phyloP scores from a whole-genome alignment of 2,888 invertebrate species.

The Polydesmus complanatus region DNA sequence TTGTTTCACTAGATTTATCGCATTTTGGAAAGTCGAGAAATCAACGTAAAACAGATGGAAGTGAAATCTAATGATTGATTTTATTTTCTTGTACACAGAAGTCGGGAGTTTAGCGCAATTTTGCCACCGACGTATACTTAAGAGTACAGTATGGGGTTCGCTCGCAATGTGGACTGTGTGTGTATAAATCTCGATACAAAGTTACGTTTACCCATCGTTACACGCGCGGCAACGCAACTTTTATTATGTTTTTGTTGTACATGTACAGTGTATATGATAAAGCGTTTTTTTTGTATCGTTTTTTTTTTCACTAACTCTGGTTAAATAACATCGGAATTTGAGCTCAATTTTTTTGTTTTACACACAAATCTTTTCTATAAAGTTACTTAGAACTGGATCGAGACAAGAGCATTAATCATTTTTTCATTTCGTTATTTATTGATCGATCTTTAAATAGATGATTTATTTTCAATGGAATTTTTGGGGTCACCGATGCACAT shows the following conservation, averaged over 20 bases:
- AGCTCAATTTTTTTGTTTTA: neutral
- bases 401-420: neutral
- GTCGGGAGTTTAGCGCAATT: neutral
- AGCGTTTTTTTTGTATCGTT: neutral
- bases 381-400: neutral
- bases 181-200: neutral
- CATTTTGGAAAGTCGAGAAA: neutral
- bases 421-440: neutral
- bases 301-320: neutral
- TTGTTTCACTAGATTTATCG: neutral
- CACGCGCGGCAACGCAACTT: neutral
- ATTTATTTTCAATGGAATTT: neutral
- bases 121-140: neutral
- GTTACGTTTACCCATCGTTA: too few relatives aligned
- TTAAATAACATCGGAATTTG: neutral
- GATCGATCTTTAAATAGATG: neutral
- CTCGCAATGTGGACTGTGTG: neutral
- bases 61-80: neutral
- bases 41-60: neutral
- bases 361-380: neutral
- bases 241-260: too few relatives aligned
- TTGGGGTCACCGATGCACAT: neutral
- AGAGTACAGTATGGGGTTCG: neutral
- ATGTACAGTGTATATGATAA: too few relatives aligned
- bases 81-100: neutral